These are phyloP conservation scores for Hydrozoanthus gracilis DNA, from an alignment of 92 coral and sea anemone species.

Conservation along the genomic window DNA sequence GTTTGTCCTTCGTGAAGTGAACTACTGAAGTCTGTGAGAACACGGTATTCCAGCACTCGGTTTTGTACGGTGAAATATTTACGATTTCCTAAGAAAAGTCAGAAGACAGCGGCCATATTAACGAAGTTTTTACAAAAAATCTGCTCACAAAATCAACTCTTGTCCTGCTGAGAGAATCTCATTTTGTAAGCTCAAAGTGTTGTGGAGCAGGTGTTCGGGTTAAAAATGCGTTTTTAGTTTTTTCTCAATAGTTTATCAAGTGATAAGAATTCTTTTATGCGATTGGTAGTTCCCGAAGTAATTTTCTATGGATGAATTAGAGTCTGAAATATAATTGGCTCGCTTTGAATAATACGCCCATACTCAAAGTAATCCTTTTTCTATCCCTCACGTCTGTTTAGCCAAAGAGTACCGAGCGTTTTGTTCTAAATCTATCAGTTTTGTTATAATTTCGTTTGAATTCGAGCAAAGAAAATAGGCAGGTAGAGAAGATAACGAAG, in stretches of 20 bases:
- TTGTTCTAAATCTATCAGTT: slow-evolving; percentile 6
- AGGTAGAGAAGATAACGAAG: not conserved
- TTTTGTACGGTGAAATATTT: not conserved
- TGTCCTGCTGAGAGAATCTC: not conserved
- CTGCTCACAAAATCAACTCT: not conserved
- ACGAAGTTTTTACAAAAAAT: not conserved
- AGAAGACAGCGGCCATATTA: not conserved
- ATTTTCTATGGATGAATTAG: not conserved
- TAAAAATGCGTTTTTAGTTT: slow-evolving; percentile 20
- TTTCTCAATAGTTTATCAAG: slow-evolving; percentile 4
- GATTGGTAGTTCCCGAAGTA: slow-evolving; percentile 18
- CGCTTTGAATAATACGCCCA: slow-evolving; percentile 6
- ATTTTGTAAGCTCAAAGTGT: not conserved
- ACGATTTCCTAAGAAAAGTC: not conserved
- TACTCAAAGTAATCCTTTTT: not conserved
- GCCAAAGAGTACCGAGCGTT: not conserved
- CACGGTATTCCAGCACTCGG: not conserved
- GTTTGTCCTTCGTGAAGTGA: slow-evolving; percentile 12
- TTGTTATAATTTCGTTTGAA: not conserved
- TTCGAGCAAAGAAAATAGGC: slow-evolving; percentile 3
- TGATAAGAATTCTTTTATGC: slow-evolving; percentile 35
- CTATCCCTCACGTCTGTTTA: not conserved
- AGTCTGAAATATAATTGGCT: slow-evolving; percentile 31
- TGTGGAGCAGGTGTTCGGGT: slow-evolving; percentile 30
- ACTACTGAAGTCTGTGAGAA: not conserved